Percentiles rank a stretch among this genome's conserved stretches.
Conservation (phyloP, 2,113 vertebrate species). For the Cyphomyrus plagiostoma region DNA sequence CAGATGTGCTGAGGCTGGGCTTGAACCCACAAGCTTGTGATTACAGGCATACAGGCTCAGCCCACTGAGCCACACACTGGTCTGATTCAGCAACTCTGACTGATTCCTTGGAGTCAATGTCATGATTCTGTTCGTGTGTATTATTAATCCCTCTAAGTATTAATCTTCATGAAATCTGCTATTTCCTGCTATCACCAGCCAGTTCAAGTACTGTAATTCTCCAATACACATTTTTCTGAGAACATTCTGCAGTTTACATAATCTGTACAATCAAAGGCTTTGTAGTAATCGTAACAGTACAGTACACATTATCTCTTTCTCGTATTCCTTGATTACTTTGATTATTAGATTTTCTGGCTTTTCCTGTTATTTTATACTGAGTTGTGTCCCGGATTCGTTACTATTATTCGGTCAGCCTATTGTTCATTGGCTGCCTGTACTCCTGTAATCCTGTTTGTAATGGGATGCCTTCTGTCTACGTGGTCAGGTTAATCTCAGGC, state of each 20-base stretch:
- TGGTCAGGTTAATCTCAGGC: neutral
- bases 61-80: no score
- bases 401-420: neutral
- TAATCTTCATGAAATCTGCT: neutral
- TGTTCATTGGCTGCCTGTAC: neutral
- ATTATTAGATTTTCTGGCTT: neutral
- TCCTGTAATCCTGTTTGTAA: neutral
- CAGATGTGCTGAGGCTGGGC: no score
- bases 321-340: neutral
- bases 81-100: neutral
- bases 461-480: neutral
- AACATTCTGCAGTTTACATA: neutral
- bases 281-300: neutral
- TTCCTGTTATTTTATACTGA: neutral
- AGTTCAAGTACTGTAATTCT: neutral
- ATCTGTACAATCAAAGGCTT: neutral
- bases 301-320: neutral
- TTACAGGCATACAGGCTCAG: no score
- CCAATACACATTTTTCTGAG: neutral
- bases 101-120: neutral
- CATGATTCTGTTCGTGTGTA: neutral
- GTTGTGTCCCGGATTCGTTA: neutral
- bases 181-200: neutral
- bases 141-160: neutral
- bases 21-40: no score